Conservation (phyloP, 2,888 invertebrate genomes). For the Slavum lentiscoides region DNA sequence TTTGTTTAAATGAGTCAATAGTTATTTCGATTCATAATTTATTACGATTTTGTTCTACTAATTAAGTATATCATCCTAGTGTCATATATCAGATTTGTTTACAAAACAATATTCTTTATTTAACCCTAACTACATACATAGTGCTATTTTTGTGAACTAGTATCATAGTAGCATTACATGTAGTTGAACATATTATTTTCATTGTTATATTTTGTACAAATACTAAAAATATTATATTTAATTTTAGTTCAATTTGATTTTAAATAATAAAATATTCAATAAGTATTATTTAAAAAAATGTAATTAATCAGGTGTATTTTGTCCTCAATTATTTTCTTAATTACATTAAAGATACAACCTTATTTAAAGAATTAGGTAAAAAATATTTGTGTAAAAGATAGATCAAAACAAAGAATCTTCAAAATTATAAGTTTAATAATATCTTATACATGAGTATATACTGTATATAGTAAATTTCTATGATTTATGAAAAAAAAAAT, state of each 20-base stretch:
- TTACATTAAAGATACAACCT: neutral
- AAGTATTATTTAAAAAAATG: neutral
- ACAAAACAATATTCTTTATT: neutral
- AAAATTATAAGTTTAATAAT: slow-evolving; percentile 10
- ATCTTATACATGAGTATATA: slow-evolving; percentile 10
- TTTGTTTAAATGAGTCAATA: too few species aligned
- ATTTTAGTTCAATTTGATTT: neutral
- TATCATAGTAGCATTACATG: too few species aligned
- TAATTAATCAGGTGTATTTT: neutral
- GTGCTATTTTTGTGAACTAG: neutral
- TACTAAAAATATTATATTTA: too few species aligned
- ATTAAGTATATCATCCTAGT: neutral
- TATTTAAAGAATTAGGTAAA: neutral
- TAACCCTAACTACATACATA: neutral
- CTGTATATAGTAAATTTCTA: neutral
- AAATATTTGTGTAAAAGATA: neutral
- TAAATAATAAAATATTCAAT: neutral
- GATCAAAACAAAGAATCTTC: neutral
- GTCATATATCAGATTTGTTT: slow-evolving; percentile 5
- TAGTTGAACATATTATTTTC: too few species aligned
- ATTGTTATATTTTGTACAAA: too few species aligned
- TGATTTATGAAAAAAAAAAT: neutral
- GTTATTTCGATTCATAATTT: too few species aligned
- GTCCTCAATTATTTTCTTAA: neutral
- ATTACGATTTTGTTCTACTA: neutral